Conservation (phyloP, 2,113 vertebrate genomes). For the Leptocoma aspasia region DNA sequence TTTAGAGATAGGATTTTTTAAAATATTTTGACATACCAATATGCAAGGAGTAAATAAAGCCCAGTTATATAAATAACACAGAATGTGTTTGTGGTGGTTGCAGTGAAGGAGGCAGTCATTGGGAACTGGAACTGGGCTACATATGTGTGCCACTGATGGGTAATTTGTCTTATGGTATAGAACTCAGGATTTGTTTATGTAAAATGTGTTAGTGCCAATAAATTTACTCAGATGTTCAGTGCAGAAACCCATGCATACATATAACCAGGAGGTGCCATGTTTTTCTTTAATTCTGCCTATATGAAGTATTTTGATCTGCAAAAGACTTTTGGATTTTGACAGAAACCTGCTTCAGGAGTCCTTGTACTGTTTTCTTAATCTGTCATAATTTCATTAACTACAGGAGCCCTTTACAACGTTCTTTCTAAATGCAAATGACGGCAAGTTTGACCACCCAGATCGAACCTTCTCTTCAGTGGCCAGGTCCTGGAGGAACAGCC, state of each 20-base stretch:
- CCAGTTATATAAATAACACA: neutral
- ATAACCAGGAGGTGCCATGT: neutral
- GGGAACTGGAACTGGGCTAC: neutral
- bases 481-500: conserved; percentile 94
- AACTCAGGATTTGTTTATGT: neutral
- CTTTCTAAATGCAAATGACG: conserved; percentile 88
- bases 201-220: neutral
- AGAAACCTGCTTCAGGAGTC: neutral
- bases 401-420: conserved; percentile 97
- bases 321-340: neutral
- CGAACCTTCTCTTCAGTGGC: conserved; percentile 89
- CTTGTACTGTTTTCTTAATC: conserved; percentile 11
- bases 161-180: neutral
- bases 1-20: neutral
- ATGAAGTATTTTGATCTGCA: neutral
- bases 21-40: neutral
- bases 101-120: neutral
- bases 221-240: neutral
- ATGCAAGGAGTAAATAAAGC: neutral
- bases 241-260: neutral
- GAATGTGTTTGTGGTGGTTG: neutral
- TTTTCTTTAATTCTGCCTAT: neutral
- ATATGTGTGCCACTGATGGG: neutral
- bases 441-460: conserved; percentile 93
- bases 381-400: conserved; percentile 21